A percentile compares a stretch with the other conserved stretches of the same genome.
These are phyloP conservation scores for Poecilia gillii DNA, from an alignment of 2,797 vertebrate species.

Conservation along the genomic window DNA sequence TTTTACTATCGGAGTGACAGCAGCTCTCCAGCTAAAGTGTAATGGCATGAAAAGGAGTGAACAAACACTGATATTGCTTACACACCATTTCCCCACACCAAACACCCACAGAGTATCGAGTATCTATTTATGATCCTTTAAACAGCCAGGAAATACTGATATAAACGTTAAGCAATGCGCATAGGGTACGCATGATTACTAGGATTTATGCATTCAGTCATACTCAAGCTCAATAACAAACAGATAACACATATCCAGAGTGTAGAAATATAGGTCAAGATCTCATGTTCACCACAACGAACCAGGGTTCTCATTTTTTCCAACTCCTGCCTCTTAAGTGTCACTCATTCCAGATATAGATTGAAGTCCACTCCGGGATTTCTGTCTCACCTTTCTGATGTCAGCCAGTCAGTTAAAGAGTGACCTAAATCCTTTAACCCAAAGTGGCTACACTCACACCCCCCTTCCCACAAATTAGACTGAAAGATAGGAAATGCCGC, in stretches of 20 bases:
- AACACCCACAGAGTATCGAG: slow-evolving; percentile 38
- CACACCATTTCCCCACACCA: slow-evolving; percentile 43
- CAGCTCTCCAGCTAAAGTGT: slow-evolving; percentile 58
- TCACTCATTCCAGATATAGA: slow-evolving; percentile 50
- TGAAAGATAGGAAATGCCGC: slow-evolving; percentile 72
- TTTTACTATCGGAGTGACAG: slow-evolving; percentile 47
- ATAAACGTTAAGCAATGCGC: slow-evolving; percentile 42
- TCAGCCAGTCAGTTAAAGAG: slow-evolving; percentile 80
- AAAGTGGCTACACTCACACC: slow-evolving; percentile 74
- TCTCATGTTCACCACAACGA: slow-evolving; percentile 70
- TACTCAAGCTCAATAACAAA: slow-evolving; percentile 27
- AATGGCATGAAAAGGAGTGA: slow-evolving; percentile 57
- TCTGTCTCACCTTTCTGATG: slow-evolving; percentile 68
- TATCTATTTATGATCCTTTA: slow-evolving; percentile 41
- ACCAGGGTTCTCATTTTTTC: slow-evolving; percentile 33
- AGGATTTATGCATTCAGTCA: slow-evolving; percentile 25
- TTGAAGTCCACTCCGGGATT: slow-evolving; percentile 78
- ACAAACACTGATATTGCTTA: slow-evolving; percentile 71
- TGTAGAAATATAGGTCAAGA: slow-evolving; percentile 77
- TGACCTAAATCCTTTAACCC: slow-evolving; percentile 88
- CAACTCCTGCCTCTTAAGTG: slow-evolving; percentile 43
- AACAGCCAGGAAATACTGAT: slow-evolving; percentile 32
- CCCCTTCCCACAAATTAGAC: slow-evolving; percentile 65
- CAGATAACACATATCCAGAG: slow-evolving; percentile 23
- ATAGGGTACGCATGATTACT: slow-evolving; percentile 37